Conservation (phyloP, 2,113 vertebrate species). For the Arvicanthis niloticus region DNA sequence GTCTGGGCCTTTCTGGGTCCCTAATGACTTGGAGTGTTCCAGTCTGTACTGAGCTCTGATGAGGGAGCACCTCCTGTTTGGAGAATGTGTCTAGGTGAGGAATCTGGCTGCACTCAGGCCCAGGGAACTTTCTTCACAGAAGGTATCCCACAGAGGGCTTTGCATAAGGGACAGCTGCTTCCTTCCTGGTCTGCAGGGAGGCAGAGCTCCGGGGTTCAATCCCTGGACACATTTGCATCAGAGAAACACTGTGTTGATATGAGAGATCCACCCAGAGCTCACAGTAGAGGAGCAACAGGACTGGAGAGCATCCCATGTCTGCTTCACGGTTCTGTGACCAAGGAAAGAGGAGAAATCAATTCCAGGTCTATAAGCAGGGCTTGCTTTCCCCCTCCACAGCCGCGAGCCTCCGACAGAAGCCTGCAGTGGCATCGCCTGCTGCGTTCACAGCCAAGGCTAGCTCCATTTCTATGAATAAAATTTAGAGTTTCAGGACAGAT, state of each 20-base stretch:
- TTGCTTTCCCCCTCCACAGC: background rate
- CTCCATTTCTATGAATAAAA: constrained; percentile 66
- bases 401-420: background rate
- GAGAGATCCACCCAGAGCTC: background rate
- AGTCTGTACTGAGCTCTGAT: background rate
- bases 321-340: background rate
- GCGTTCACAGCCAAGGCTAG: background rate
- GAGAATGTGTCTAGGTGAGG: background rate
- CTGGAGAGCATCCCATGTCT: background rate
- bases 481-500: constrained; percentile 55
- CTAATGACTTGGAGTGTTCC: background rate
- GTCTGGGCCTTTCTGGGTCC: background rate
- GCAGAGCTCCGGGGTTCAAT: background rate
- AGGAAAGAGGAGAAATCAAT: constrained; percentile 7
- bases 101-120: background rate
- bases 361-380: background rate
- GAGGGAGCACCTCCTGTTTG: background rate
- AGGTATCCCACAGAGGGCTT: background rate
- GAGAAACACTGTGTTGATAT: background rate
- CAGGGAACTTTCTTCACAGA: background rate
- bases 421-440: background rate
- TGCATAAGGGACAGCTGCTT: no score
- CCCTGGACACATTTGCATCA: background rate
- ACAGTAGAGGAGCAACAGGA: background rate
- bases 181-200: background rate